These are phyloP conservation scores for Ditula angustiorana DNA, from an alignment of 2,888 invertebrate genomes.

Conservation along the genomic window DNA sequence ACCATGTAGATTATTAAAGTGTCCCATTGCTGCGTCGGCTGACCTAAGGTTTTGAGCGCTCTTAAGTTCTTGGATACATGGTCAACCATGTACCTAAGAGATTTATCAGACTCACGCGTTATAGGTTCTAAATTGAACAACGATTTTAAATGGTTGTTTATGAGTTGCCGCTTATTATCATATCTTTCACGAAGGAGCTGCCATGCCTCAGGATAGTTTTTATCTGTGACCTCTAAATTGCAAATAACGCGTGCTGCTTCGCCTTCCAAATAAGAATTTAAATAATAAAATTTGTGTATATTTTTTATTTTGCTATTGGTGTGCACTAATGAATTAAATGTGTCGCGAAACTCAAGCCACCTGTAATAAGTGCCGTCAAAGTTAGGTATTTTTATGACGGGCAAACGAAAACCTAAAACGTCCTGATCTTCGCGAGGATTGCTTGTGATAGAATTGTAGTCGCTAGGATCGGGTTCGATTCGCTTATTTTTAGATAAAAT, in stretches of 20 bases:
- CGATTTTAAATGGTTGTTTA: not conserved
- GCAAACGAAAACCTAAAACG: too few relatives aligned
- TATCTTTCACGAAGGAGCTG: not conserved
- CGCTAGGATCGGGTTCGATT: too few relatives aligned
- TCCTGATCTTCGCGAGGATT: too few relatives aligned
- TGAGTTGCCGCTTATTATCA: constrained; percentile 1
- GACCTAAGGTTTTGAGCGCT: constrained; percentile 40
- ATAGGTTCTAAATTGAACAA: not conserved
- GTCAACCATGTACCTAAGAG: not conserved
- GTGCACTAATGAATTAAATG: too few relatives aligned
- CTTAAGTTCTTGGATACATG: constrained; percentile 43
- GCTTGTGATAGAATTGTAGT: too few relatives aligned
- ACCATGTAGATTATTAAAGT: constrained; percentile 5
- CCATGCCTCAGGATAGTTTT: constrained; percentile 4
- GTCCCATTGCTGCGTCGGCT: constrained; percentile 42
- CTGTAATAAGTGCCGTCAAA: too few relatives aligned
- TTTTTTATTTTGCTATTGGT: too few relatives aligned
- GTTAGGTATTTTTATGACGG: too few relatives aligned
- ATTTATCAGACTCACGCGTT: not conserved
- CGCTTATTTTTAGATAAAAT: too few relatives aligned
- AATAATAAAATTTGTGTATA: not conserved
- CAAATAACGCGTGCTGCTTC: not conserved
- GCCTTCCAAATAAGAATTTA: not conserved
- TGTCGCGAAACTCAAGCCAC: too few relatives aligned
- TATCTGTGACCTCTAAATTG: not conserved